phyloP scores from a whole-genome alignment of 2,797 vertebrate species.

The Poeciliopsis paucimaculata region DNA sequence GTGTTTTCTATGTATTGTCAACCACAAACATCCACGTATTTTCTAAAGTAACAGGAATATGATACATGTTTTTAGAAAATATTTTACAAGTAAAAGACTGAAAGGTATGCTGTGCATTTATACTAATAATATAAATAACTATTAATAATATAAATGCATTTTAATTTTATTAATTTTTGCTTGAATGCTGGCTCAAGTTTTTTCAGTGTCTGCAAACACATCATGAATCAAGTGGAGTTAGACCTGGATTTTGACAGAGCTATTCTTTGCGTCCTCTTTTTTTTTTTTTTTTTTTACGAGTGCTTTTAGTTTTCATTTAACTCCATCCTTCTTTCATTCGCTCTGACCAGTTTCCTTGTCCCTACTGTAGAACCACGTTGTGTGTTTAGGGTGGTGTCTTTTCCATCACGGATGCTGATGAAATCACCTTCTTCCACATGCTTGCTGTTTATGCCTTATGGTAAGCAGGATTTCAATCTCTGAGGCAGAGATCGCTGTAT shows the following conservation, averaged over 20 bases:
- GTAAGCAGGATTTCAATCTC: too few relatives aligned
- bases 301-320: background rate
- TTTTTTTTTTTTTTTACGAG: background rate
- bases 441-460: background rate
- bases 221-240: too few relatives aligned
- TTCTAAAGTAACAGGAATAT: background rate
- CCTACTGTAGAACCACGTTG: background rate
- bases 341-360: background rate
- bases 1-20: background rate
- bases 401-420: background rate
- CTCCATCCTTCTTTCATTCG: background rate
- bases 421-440: background rate
- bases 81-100: background rate
- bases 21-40: too few relatives aligned
- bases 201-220: background rate
- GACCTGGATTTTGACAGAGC: too few relatives aligned
- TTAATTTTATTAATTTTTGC: background rate
- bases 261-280: too few relatives aligned
- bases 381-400: background rate
- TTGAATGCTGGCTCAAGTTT: background rate
- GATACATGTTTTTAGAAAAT: too few relatives aligned
- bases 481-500: too few relatives aligned
- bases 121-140: too few relatives aligned
- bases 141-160: too few relatives aligned
- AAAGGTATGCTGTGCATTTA: background rate